Evolutionary conservation across 2,888 invertebrate species (phyloP).

Genomic region (Diadegma fenestrale): DNA sequence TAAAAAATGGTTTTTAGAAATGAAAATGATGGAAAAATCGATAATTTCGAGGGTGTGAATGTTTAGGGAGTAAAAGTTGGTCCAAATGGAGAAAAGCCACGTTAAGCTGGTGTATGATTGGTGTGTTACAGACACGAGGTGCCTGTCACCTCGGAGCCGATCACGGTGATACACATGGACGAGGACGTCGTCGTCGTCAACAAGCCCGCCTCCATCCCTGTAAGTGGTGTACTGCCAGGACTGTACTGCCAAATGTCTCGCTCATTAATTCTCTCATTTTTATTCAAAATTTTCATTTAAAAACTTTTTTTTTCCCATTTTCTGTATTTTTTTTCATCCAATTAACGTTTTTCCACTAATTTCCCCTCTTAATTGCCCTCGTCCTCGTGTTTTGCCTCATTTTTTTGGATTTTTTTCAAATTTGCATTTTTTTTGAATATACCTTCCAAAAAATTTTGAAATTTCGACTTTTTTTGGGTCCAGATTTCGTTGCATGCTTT

Average conservation of each 20-base stretch:
- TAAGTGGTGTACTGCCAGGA: conserved; percentile 93
- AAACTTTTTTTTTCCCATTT: conserved; percentile 21
- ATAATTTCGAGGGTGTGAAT: not conserved
- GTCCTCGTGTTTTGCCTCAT: not conserved
- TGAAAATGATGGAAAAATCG: not conserved
- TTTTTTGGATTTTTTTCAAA: not conserved
- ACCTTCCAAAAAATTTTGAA: not conserved
- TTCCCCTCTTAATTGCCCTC: not conserved
- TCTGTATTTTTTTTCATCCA: conserved; percentile 3
- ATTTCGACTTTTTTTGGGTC: not conserved
- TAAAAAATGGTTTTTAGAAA: not conserved
- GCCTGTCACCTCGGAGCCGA: conserved; percentile 98
- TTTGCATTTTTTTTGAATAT: not conserved
- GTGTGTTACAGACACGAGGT: conserved; percentile 97
- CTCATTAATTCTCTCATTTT: conserved; percentile 57
- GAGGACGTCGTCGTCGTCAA: conserved; percentile 99
- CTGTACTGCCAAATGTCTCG: conserved; percentile 83
- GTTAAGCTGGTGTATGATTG: conserved; percentile 85
- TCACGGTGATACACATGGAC: conserved; percentile 98
- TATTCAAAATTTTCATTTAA: not conserved
- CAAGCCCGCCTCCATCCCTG: conserved; percentile 99
- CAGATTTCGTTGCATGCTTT: not conserved
- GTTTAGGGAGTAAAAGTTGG: conserved; percentile 41
- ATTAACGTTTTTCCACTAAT: not conserved
- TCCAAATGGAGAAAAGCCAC: conserved; percentile 80